Conservation (phyloP, 2,888 invertebrate genomes). For the Tyria jacobaeae region DNA sequence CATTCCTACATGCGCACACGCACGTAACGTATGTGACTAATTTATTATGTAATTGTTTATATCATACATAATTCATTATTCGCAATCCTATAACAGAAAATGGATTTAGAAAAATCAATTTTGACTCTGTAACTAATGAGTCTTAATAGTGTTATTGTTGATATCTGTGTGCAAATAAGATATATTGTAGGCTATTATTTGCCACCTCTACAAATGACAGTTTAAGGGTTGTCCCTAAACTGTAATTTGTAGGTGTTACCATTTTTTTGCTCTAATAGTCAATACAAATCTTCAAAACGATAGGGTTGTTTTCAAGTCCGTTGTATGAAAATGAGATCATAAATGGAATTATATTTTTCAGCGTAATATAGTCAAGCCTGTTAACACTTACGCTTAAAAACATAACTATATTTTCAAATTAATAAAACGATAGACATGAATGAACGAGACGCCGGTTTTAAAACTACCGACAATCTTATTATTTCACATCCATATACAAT, state of each 20-base stretch:
- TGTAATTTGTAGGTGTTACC: too few species aligned
- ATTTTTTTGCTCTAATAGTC: not conserved
- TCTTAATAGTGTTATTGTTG: not conserved
- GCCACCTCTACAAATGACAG: not conserved
- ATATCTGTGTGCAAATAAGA: not conserved
- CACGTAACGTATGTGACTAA: slow-evolving; percentile 50
- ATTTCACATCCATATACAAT: slow-evolving; percentile 18
- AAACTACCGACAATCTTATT: slow-evolving; percentile 19
- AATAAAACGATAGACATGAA: not conserved
- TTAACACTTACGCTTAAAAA: not conserved
- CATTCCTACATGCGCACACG: slow-evolving; percentile 56
- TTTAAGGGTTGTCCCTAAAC: too few species aligned
- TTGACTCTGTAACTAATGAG: not conserved
- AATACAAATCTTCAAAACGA: not conserved
- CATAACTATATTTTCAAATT: not conserved
- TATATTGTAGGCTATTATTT: not conserved
- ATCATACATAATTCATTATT: slow-evolving; percentile 15
- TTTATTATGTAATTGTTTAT: slow-evolving; percentile 46
- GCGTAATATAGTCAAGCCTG: too few species aligned
- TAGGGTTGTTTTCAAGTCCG: not conserved
- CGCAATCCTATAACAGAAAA: not conserved
- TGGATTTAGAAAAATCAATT: not conserved
- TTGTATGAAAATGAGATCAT: too few species aligned
- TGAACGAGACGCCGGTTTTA: slow-evolving; percentile 8
- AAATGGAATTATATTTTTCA: too few species aligned